phyloP scores from a whole-genome alignment of 2,888 invertebrate genomes.

The Drosophila ochracea region DNA sequence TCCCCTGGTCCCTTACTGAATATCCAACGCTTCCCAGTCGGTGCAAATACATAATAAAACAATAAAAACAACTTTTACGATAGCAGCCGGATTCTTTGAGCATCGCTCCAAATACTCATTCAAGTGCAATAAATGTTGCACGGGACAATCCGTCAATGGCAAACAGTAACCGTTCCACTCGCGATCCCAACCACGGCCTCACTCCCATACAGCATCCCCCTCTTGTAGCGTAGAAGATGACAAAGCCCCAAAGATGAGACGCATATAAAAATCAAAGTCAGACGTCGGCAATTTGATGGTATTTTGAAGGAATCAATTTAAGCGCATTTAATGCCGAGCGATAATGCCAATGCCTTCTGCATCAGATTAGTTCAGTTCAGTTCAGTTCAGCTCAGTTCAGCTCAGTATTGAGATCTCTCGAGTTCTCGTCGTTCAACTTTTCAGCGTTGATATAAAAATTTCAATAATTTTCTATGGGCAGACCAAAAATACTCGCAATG shows the following conservation, averaged over 20 bases:
- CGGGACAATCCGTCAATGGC: slow-evolving; percentile 66
- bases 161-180: slow-evolving; percentile 4
- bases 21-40: slow-evolving; percentile 34
- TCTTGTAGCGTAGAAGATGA: slow-evolving; percentile 37
- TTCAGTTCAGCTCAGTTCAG: slow-evolving; percentile 6
- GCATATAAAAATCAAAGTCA: slow-evolving; percentile 72
- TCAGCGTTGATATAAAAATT: slow-evolving; percentile 68
- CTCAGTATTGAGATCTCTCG: slow-evolving; percentile 18
- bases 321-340: slow-evolving; percentile 77
- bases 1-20: slow-evolving; percentile 4
- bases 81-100: slow-evolving; percentile 42
- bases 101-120: slow-evolving; percentile 42
- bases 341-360: slow-evolving; percentile 56
- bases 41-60: slow-evolving; percentile 66
- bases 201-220: neutral
- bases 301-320: slow-evolving; percentile 77
- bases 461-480: slow-evolving; percentile 67
- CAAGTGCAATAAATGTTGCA: slow-evolving; percentile 78
- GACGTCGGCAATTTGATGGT: slow-evolving; percentile 69
- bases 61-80: slow-evolving; percentile 77
- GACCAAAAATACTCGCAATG: slow-evolving; percentile 68
- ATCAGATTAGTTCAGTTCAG: slow-evolving; percentile 31
- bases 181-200: neutral
- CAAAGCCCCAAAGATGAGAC: slow-evolving; percentile 49
- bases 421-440: slow-evolving; percentile 17